Conservation (phyloP, 2,888 invertebrate species). For the Troglohyphantes excavatus region DNA sequence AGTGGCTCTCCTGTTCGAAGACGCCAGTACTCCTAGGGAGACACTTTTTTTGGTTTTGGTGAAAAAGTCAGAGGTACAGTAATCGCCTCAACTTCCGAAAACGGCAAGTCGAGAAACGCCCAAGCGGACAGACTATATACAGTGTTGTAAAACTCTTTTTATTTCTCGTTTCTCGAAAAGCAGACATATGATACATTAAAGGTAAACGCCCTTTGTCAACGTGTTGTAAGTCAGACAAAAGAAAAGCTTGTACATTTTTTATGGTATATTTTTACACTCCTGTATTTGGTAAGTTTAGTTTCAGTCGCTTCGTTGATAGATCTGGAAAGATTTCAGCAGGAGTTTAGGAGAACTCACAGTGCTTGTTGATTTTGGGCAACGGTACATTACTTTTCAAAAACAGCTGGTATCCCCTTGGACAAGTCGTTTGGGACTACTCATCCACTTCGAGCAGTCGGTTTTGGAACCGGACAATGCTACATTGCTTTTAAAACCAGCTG, state of each 20-base stretch:
- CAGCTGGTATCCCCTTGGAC: too few relatives aligned
- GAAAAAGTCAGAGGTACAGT: neutral
- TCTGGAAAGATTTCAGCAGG: too few relatives aligned
- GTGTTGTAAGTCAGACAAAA: neutral
- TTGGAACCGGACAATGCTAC: too few relatives aligned
- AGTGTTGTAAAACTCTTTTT: neutral
- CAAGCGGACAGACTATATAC: neutral
- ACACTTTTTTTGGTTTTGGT: conserved; percentile 1
- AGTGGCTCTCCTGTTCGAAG: conserved; percentile 28
- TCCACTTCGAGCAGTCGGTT: too few relatives aligned
- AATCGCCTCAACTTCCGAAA: neutral
- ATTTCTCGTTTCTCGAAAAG: neutral
- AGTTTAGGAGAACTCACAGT: too few relatives aligned
- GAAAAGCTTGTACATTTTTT: neutral
- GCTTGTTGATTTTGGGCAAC: too few relatives aligned
- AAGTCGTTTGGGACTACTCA: too few relatives aligned
- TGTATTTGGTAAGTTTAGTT: too few relatives aligned
- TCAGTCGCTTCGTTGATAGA: too few relatives aligned
- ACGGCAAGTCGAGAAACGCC: neutral
- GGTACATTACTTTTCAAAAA: too few relatives aligned
- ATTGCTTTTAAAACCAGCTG: too few relatives aligned
- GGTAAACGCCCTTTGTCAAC: conserved; percentile 4
- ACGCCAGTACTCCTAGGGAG: conserved; percentile 30
- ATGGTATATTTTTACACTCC: too few relatives aligned
- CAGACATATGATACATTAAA: neutral